Evolutionary conservation across 2,113 vertebrate genomes (phyloP).

Genomic region (Turdus rufiventris): DNA sequence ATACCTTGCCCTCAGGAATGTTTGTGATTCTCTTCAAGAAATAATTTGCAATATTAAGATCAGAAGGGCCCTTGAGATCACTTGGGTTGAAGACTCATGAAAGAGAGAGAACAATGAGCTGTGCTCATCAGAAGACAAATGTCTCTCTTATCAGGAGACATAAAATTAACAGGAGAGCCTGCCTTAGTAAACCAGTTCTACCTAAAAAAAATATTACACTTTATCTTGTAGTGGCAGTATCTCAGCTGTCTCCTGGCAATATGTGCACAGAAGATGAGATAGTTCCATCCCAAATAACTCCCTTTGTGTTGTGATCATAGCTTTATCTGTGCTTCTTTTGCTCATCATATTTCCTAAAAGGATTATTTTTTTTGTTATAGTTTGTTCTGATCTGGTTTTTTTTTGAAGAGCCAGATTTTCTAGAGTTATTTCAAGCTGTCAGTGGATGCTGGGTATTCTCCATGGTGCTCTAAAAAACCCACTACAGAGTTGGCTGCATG

Average conservation of each 20-base stretch:
- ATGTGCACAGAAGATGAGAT: background rate
- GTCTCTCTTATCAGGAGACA: background rate
- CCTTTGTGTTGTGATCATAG: background rate
- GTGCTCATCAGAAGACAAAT: background rate
- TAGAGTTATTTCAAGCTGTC: background rate
- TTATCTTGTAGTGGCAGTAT: background rate
- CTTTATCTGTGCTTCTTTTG: background rate
- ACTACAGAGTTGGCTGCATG: background rate
- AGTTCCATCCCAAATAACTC: background rate
- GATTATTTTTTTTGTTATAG: background rate
- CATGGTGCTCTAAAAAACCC: background rate
- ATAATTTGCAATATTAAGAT: background rate
- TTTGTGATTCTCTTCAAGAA: background rate
- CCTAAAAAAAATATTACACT: background rate
- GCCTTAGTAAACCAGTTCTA: background rate
- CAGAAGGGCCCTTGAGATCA: background rate
- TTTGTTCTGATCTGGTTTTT: background rate
- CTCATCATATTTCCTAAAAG: background rate
- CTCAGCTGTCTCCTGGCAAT: background rate
- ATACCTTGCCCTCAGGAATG: background rate
- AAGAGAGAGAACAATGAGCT: background rate
- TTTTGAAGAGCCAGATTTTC: background rate
- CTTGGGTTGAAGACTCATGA: accelerated
- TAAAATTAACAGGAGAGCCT: background rate
- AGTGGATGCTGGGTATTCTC: background rate